Evolutionary conservation across 2,113 vertebrate species (phyloP).

Genomic region (Aepyceros melampus): DNA sequence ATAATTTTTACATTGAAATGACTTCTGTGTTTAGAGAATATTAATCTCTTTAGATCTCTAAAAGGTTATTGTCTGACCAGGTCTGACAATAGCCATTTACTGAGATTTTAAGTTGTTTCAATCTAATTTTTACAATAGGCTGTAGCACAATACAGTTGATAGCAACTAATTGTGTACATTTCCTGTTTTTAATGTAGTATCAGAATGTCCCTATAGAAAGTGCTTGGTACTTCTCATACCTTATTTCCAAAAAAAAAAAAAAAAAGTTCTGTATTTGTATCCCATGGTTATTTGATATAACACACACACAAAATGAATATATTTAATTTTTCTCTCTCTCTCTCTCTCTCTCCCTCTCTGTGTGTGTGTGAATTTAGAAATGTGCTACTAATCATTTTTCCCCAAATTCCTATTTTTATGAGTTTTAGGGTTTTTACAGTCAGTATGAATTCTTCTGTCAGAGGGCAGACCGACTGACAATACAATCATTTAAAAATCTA

Average conservation of each 20-base stretch:
- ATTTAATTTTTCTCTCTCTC: conserved; percentile 32
- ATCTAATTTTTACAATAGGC: conserved; percentile 73
- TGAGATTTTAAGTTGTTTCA: conserved; percentile 68
- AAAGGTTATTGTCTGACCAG: conserved; percentile 68
- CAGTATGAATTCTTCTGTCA: conserved; percentile 62
- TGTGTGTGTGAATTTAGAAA: conserved; percentile 48
- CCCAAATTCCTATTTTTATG: conserved; percentile 68
- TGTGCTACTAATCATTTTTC: conserved; percentile 64
- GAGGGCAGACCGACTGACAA: conserved; percentile 55
- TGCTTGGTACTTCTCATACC: not conserved
- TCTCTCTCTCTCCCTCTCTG: not conserved
- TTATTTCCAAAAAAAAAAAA: not conserved
- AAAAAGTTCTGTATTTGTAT: not conserved
- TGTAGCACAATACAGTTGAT: conserved; percentile 48
- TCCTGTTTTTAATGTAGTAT: conserved; percentile 18
- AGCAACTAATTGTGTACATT: conserved; percentile 6
- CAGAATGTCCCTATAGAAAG: conserved; percentile 21
- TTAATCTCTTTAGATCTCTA: conserved; percentile 73
- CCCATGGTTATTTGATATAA: conserved; percentile 32
- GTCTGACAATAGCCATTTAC: conserved; percentile 70
- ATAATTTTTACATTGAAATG: conserved; percentile 77
- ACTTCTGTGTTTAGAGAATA: conserved; percentile 76
- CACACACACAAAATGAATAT: not conserved
- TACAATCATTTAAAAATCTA: conserved; percentile 73
- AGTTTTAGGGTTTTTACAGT: conserved; percentile 61